A percentile compares a stretch with the other conserved stretches of the same genome.
phyloP scores from a whole-genome alignment of 2,113 vertebrate species.

The Natator depressus region DNA sequence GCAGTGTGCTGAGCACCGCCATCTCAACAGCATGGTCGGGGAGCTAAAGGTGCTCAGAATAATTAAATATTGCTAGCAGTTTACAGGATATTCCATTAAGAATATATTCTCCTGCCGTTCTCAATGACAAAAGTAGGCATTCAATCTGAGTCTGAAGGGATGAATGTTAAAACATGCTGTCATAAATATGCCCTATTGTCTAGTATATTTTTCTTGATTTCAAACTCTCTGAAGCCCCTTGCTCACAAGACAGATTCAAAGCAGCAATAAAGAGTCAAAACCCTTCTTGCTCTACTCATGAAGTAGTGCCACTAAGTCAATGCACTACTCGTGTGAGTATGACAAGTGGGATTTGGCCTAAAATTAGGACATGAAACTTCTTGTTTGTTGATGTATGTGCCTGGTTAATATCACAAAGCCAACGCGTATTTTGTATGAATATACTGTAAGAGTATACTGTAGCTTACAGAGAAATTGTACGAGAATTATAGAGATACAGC shows the following conservation, averaged over 20 bases:
- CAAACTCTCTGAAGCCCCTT: background rate
- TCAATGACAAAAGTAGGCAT: background rate
- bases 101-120: constrained; percentile 35
- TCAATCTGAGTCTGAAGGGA: background rate
- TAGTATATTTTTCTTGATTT: background rate
- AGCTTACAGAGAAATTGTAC: background rate
- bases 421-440: background rate
- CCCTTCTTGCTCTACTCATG: background rate
- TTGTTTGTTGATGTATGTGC: background rate
- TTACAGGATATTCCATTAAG: background rate
- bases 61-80: constrained; percentile 20
- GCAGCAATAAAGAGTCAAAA: background rate
- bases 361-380: background rate
- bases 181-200: background rate
- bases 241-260: background rate
- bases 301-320: background rate
- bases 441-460: background rate
- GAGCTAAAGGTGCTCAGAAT: background rate
- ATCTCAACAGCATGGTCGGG: background rate
- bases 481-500: background rate
- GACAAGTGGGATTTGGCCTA: background rate
- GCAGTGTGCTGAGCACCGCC: background rate
- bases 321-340: rapidly evolving
- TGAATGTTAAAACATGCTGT: background rate
- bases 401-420: background rate